Conservation (phyloP, 2,797 vertebrate genomes). For the Peromyscus aztecus region DNA sequence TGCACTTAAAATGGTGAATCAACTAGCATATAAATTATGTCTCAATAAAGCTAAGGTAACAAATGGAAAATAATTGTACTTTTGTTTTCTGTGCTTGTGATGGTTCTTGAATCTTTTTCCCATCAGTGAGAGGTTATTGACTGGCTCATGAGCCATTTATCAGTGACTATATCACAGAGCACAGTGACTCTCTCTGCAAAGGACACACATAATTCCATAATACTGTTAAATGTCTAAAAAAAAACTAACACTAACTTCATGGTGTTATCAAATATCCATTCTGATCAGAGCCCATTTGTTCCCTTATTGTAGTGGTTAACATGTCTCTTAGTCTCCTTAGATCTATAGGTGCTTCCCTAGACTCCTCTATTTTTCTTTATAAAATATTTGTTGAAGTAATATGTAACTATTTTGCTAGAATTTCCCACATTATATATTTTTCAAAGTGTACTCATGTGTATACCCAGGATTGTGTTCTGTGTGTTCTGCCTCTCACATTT, state of each 20-base stretch:
- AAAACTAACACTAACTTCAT: not conserved
- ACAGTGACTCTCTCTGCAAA: not conserved
- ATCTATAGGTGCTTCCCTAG: not conserved
- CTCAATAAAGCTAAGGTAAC: not conserved
- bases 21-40: not conserved
- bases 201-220: not conserved
- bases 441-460: not conserved
- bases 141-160: not conserved
- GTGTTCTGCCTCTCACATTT: not conserved
- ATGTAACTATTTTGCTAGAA: not conserved
- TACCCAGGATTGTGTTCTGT: not conserved
- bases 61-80: not conserved
- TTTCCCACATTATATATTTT: not conserved
- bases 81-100: not conserved
- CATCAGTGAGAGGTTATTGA: not conserved
- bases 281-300: not conserved
- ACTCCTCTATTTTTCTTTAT: not conserved
- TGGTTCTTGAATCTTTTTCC: not conserved
- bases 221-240: not conserved
- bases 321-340: not conserved
- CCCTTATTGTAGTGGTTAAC: not conserved
- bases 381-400: not conserved
- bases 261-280: not conserved
- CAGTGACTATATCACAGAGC: not conserved
- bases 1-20: not conserved